Evolutionary conservation across 2,888 invertebrate species (phyloP), one percentile per base, ranked within the genome.

Genomic region (Cotesia congregata): DNA sequence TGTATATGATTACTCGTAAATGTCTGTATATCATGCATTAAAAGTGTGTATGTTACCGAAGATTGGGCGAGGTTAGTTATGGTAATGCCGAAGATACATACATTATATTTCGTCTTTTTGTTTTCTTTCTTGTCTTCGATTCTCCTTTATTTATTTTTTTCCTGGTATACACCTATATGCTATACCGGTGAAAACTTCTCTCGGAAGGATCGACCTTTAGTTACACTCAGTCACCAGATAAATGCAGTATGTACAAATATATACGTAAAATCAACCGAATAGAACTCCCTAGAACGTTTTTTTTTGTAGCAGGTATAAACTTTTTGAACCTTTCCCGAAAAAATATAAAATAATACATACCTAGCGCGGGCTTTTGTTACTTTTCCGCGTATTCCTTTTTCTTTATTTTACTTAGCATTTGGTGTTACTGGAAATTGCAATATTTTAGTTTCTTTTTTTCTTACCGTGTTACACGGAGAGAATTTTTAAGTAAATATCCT

Each of bases 41-140:
- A 50, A 50, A 50, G 50, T 50, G 30, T 30, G 30, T 30, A 30
- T 30, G 30, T 30, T 30, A 30, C 30, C 30, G 30, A 74, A 80
- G 74, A 76, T 80, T 80, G 78, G 77, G 80, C 77, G 75, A 80
- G 80, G 80, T 80, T 79, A 80, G 80, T 80, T 80, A 80, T 79
- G 78, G 75, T 79, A 79, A 78, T 80, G 75, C 74, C 70, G 74
- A 74, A 79, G 72, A 74, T 72, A 50, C 12, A 62, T 30, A 30
- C 30, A 30, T 30, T 30, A 30, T 30, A 30, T 30, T 30, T 30
- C 30, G 30, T 30, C 30, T 30, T 30, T 30, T 30, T 30, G 12
- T 50, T 12, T 12, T 4, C 7, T 50, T 50, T 50, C 12, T 50
- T 12, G 12, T 50, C 50, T 50, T 50, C 12, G 12, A 4, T 50